Percentiles rank a stretch among this genome's conserved stretches.
Evolutionary conservation across 2,797 vertebrate species (phyloP).

Genomic region (Masticophis lateralis): DNA sequence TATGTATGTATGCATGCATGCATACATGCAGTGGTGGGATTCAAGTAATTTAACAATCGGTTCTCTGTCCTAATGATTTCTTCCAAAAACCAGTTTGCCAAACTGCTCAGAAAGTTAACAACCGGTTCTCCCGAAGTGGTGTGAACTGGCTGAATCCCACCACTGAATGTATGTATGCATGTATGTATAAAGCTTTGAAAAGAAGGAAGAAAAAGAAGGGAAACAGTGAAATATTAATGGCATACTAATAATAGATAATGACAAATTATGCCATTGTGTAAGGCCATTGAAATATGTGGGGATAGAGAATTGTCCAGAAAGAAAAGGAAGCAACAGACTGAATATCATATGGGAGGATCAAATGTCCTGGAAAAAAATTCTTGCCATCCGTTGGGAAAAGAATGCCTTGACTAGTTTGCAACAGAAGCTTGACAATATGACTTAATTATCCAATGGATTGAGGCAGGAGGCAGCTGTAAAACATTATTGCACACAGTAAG

Average conservation of each 20-base stretch:
- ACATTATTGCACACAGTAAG: conserved; percentile 9
- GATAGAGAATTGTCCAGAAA: background rate
- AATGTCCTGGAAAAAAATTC: background rate
- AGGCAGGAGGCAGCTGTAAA: conserved; percentile 5
- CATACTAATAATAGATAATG: conserved; percentile 1
- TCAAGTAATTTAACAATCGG: too few relatives aligned
- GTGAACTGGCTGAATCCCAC: too few relatives aligned
- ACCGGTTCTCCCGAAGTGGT: too few relatives aligned
- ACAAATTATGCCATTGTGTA: conserved; percentile 7
- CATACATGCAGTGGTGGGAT: too few relatives aligned
- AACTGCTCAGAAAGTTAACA: too few relatives aligned
- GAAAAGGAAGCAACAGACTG: conserved; percentile 1
- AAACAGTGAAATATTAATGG: background rate
- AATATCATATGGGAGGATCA: background rate
- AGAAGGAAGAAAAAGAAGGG: background rate
- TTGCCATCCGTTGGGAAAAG: background rate
- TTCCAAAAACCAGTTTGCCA: too few relatives aligned
- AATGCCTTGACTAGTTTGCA: background rate
- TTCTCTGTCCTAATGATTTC: too few relatives aligned
- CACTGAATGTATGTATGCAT: too few relatives aligned
- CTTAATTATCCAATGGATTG: conserved; percentile 3
- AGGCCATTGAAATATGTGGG: background rate
- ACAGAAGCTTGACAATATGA: background rate
- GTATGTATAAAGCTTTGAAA: background rate
- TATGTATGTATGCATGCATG: too few relatives aligned